Base-by-base conservation (phyloP, 2,113 vertebrate genomes). In the Scalopus aquaticus region DNA sequence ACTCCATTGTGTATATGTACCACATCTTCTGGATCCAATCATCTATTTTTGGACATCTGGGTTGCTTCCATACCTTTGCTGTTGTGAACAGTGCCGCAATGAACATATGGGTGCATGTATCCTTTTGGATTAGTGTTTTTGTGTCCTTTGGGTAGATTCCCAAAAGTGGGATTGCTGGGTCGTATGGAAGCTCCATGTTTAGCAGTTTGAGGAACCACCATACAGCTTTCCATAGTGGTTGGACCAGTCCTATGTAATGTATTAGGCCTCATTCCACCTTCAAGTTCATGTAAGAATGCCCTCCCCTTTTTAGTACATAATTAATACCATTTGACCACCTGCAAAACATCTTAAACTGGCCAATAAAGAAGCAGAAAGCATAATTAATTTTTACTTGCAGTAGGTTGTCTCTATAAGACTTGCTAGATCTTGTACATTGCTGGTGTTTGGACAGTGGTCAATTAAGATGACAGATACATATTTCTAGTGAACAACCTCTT, bases 321-420 rank as follows among this genome's bases (percentile, higher is more conserved):
- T 93, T 95, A 93, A 88, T 92, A 93, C 88, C 28, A 92, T 74
- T 91, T 92, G 77, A 79, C 74, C 67, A 94, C 94, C 73, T 85
- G 73, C 17, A 94, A 94, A 94, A 90, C 49, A 94, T 91, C 69
- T 16, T 79, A 88, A 94, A 58, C 58, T 26, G 35, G n/a, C 26
- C 49, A 88, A 54, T 92, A 85, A 84, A 97, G 78, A 81, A 35
- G 7, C 4, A 87, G 51, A 90, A 89, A 84, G 54, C 80, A 73
- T 51, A 95, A 90, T 92, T 92, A 72, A 88, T 84, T 90, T 96
- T 88, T 79, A 88, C 9, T 80, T 26, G 22, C 44, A 6, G 46
- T 95, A 85, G 54, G 49, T 64, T 51, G 90, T 92, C 67, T 82
- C 37, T 74, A 12, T 85, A 92, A 93, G 46, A 82, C 35, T 78